phyloP scores from a whole-genome alignment of 2,797 vertebrate genomes.

The Tauraco hartlaubi region DNA sequence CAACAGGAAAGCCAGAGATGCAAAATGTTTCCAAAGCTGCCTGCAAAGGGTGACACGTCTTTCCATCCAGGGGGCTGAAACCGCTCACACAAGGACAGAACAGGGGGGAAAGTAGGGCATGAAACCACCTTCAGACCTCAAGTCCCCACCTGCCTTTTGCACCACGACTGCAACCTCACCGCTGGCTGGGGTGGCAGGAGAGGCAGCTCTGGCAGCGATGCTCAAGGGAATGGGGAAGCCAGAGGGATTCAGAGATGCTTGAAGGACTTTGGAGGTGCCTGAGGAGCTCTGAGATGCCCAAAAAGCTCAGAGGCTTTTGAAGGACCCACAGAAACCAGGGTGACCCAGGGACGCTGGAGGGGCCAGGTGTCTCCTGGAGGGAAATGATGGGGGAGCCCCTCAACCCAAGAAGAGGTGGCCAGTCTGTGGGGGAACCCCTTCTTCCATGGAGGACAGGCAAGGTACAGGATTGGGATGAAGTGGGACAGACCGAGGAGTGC shows the following conservation, averaged over 20 bases:
- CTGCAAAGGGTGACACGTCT: background rate
- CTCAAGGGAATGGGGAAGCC: background rate
- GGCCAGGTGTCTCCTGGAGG: background rate
- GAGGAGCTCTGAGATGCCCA: background rate
- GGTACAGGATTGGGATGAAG: background rate
- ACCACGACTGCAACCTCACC: fast-evolving
- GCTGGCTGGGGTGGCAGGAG: background rate
- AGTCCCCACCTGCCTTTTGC: background rate
- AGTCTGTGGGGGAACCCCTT: background rate
- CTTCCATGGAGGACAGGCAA: background rate
- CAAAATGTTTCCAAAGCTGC: background rate
- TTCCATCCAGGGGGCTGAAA: background rate
- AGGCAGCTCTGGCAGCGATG: background rate
- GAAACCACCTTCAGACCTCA: background rate
- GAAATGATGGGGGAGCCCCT: background rate
- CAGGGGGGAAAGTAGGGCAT: background rate
- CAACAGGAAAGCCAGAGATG: constrained; percentile 51
- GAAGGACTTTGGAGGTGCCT: background rate
- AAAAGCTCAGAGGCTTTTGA: background rate
- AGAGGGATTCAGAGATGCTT: background rate
- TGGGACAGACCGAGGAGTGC: background rate
- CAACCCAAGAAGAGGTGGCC: background rate
- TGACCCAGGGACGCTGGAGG: background rate
- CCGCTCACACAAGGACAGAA: background rate
- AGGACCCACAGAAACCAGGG: background rate